Conservation (phyloP, 2,113 vertebrate genomes). For the Psophia crepitans region DNA sequence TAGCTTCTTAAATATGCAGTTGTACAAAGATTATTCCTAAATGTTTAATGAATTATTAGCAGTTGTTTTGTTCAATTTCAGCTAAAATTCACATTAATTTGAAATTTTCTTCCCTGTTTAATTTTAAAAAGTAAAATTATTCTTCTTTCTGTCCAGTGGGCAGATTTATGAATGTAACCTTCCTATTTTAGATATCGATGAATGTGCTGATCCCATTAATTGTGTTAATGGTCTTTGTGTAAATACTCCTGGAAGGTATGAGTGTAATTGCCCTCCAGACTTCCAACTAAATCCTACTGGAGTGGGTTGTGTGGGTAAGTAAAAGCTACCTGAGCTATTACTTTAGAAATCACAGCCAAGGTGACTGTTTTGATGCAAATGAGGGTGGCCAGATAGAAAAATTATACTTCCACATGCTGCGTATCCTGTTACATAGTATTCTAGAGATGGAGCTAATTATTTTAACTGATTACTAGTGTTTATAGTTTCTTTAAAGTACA, state of each 20-base stretch:
- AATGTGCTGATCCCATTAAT: slow-evolving; percentile 84
- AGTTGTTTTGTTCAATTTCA: not conserved
- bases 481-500: not conserved
- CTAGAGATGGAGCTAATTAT: not conserved
- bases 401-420: not conserved
- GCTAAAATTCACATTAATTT: not conserved
- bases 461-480: not conserved
- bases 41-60: not conserved
- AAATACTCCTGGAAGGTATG: slow-evolving; percentile 83
- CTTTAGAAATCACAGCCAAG: not conserved
- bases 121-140: not conserved
- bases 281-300: slow-evolving; percentile 86
- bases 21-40: not conserved
- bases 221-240: slow-evolving; percentile 86
- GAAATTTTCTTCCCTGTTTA: not conserved
- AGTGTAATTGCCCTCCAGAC: slow-evolving; percentile 84
- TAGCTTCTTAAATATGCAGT: not conserved
- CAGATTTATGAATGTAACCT: not conserved
- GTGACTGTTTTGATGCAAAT: not conserved
- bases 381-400: not conserved
- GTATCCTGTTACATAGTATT: not conserved
- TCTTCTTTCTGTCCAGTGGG: not conserved
- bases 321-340: not conserved
- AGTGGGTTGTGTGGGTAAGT: slow-evolving; percentile 85
- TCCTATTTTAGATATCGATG: slow-evolving; percentile 78